Evolutionary conservation across 2,797 vertebrate genomes (phyloP), one percentile per base, ranked within the genome.

Genomic region (Mionectes olivaceus): DNA sequence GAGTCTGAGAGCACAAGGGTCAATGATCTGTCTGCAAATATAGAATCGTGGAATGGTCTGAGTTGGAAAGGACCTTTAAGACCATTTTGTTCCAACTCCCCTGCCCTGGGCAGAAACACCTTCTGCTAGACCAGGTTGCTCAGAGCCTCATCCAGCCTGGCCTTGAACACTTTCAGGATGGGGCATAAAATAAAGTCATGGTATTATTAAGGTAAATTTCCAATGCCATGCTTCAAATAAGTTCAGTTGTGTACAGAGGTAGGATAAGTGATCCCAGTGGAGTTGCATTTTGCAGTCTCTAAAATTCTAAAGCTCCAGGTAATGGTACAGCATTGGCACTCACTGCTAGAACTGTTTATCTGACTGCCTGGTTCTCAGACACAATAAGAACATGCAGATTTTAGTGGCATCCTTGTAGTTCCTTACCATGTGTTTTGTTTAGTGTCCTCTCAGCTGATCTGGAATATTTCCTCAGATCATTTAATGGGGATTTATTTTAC

Each of bases 1-100:
- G 87, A 73, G 43, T 44, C 71, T 83, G 78, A 91, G 81, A 85
- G 75, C 64, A 74, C 8, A 7, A 30, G 41, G 41, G 70, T 63
- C 78, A 89, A 5, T 52, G 59, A 73, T 52, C 86, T 89, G 30
- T 47, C 55, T 82, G 52, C 52, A 74, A 46, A 35, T 57, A 33
- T 10, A 84, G 67, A 60, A 21, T 53, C 67, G 43, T 13, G 28
- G 19, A 32, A 15, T 35, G 30, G 15, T 60, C n/a, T 47, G 81
- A 8, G 4, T 10, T 43, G 87, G 74, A 53, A 60, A 47, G 33
- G 19, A 25, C 27, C 52, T 52, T 59, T 33, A 33, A 32, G 17
- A 59, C 0, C 9, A 10, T 32, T 65, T 60, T 71, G 7, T 59
- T 65, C 46, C 57, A 49, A 1, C 1, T 6, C 23, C 17, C 21